Conservation (phyloP, 2,888 invertebrate species). For the Drosophila bunnanda region DNA sequence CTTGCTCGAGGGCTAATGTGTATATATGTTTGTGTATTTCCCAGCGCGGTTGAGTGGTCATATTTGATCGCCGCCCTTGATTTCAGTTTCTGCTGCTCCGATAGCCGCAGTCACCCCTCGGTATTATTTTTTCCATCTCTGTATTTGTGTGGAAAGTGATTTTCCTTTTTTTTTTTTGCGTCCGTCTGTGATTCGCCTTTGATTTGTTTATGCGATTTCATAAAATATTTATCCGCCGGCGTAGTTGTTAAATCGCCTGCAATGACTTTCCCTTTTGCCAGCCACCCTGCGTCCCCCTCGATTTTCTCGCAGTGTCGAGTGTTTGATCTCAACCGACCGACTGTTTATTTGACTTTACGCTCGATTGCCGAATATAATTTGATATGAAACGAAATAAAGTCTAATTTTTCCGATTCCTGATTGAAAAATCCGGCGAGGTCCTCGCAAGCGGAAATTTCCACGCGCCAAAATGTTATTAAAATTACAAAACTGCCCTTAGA, state of each 20-base stretch:
- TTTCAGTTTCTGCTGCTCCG: conserved; percentile 38
- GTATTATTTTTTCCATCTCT: conserved; percentile 13
- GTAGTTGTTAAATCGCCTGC: conserved; percentile 83
- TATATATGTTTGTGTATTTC: conserved; percentile 30
- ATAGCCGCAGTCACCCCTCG: conserved; percentile 16
- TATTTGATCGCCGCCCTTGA: conserved; percentile 76
- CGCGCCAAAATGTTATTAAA: conserved; percentile 61
- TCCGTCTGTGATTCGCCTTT: conserved; percentile 75
- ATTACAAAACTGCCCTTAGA: conserved; percentile 45
- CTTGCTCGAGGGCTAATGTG: conserved; percentile 70
- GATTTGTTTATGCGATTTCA: conserved; percentile 82
- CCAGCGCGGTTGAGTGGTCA: conserved; percentile 78
- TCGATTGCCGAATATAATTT: conserved; percentile 81
- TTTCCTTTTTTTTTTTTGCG: conserved; percentile 40
- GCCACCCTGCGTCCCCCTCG: neutral
- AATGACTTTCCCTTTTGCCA: conserved; percentile 75
- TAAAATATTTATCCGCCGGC: conserved; percentile 82
- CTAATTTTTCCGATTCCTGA: conserved; percentile 71
- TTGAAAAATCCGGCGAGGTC: conserved; percentile 66
- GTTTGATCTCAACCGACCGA: conserved; percentile 66
- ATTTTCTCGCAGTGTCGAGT: conserved; percentile 35
- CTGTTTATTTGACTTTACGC: conserved; percentile 77
- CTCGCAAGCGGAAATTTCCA: conserved; percentile 34
- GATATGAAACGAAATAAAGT: conserved; percentile 78
- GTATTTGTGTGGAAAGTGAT: conserved; percentile 53